A percentile compares a stretch with the other conserved stretches of the same genome.
Conservation (phyloP, 2,113 vertebrate genomes). For the Percopsis transmontana region DNA sequence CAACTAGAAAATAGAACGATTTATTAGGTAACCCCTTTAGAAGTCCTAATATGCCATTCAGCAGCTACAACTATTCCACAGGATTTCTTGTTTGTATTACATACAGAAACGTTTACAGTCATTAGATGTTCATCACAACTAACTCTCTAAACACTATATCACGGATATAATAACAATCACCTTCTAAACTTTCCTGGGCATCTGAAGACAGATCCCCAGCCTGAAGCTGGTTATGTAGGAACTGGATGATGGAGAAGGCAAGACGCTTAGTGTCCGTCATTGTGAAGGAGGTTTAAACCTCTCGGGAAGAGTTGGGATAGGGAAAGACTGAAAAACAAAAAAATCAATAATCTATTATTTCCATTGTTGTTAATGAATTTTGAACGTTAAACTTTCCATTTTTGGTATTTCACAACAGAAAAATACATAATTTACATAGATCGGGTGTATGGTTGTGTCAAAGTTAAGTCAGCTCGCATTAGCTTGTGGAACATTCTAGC, state of each 20-base stretch:
- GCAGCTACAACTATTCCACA: no score
- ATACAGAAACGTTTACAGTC: no score
- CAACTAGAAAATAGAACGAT: conserved; percentile 76
- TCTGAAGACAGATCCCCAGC: conserved; percentile 84
- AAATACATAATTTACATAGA: no score
- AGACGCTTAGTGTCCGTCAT: conserved; percentile 94
- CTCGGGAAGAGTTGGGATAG: conserved; percentile 19
- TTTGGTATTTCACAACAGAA: no score
- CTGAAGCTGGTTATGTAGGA: conserved; percentile 88
- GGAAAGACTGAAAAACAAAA: not conserved
- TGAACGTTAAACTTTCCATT: no score
- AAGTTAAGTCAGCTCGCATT: not conserved
- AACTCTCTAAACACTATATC: no score
- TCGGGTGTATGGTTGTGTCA: no score
- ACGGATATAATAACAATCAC: conserved; percentile 60
- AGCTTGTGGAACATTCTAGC: conserved; percentile 28
- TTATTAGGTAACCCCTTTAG: not conserved
- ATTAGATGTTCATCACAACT: no score
- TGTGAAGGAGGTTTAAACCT: conserved; percentile 52
- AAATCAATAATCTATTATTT: not conserved
- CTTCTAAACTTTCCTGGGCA: conserved; percentile 95
- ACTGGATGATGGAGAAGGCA: conserved; percentile 92
- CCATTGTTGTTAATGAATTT: no score
- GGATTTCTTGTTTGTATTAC: no score
- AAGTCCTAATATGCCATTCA: no score